phyloP scores from a whole-genome alignment of 2,888 invertebrate species.

The Caenorhabditis sp. region DNA sequence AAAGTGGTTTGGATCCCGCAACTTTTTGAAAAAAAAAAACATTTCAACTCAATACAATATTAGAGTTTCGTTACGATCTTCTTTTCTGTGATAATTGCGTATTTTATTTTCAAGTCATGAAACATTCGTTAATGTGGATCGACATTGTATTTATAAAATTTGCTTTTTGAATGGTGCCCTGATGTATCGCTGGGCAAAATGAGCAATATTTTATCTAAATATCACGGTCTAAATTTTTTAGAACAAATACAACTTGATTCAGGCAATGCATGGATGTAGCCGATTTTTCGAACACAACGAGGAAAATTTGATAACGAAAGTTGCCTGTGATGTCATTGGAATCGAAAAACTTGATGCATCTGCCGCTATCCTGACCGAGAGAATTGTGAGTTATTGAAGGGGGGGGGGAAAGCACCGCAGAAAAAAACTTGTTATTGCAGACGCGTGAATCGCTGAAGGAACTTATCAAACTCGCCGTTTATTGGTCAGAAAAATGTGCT shows the following conservation, averaged over 20 bases:
- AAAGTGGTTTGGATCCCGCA: not conserved
- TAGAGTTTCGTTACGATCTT: too few relatives aligned
- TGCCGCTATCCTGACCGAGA: constrained; percentile 10
- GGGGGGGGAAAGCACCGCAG: too few relatives aligned
- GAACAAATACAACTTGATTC: too few relatives aligned
- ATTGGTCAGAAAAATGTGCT: constrained; percentile 18
- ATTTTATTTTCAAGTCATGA: not conserved
- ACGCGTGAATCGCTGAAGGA: constrained; percentile 31
- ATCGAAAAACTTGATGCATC: constrained; percentile 35
- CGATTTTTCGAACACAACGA: not conserved
- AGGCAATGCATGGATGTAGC: too few relatives aligned
- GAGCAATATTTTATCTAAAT: too few relatives aligned
- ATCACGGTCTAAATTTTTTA: too few relatives aligned
- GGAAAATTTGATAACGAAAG: not conserved
- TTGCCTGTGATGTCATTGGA: constrained; percentile 36
- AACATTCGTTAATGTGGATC: not conserved
- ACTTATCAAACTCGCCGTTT: constrained; percentile 8
- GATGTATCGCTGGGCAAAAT: too few relatives aligned
- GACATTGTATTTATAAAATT: too few relatives aligned
- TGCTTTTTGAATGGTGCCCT: too few relatives aligned
- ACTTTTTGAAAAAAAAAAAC: too few relatives aligned
- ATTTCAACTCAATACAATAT: too few relatives aligned
- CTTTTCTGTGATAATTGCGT: too few relatives aligned
- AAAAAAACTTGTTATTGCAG: not conserved
- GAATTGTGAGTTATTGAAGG: constrained; percentile 20